Evolutionary conservation across 2,797 vertebrate species (phyloP).

Genomic region (Peromyscus nudipes): DNA sequence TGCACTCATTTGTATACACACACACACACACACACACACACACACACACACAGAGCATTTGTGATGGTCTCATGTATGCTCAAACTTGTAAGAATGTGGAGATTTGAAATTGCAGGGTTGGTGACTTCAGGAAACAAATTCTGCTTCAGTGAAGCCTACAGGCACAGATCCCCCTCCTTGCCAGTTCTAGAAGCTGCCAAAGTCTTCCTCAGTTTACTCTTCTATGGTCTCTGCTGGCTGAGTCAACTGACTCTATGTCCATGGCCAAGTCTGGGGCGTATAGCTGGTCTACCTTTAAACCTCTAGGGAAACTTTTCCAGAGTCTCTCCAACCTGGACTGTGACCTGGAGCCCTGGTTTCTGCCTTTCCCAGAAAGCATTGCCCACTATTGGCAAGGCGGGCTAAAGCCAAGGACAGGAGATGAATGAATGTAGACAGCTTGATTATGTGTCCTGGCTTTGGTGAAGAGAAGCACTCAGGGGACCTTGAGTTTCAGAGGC

Average conservation of each 20-base stretch:
- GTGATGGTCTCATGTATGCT: background rate
- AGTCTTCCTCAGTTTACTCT: background rate
- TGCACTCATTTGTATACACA: background rate
- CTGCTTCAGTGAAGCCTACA: background rate
- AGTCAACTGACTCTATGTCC: constrained; percentile 45
- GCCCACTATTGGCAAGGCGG: background rate
- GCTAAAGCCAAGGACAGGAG: background rate
- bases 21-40: too few relatives aligned
- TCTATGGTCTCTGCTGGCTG: background rate
- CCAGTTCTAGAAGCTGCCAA: background rate
- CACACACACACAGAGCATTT: background rate
- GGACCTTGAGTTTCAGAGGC: constrained; percentile 54
- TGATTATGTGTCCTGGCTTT: constrained; percentile 64
- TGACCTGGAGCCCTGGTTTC: background rate
- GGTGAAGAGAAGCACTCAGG: background rate
- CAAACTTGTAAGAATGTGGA: constrained; percentile 16
- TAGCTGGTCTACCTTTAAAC: background rate
- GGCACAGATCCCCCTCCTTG: too few relatives aligned
- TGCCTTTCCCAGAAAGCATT: constrained; percentile 30
- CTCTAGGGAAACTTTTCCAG: background rate
- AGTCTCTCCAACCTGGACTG: background rate
- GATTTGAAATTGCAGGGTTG: background rate
- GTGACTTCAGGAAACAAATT: background rate
- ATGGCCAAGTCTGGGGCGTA: constrained; percentile 39
- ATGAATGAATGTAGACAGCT: constrained; percentile 31